Evolutionary conservation across 2,113 vertebrate species (phyloP).

Genomic region (Pholis gunnellus): DNA sequence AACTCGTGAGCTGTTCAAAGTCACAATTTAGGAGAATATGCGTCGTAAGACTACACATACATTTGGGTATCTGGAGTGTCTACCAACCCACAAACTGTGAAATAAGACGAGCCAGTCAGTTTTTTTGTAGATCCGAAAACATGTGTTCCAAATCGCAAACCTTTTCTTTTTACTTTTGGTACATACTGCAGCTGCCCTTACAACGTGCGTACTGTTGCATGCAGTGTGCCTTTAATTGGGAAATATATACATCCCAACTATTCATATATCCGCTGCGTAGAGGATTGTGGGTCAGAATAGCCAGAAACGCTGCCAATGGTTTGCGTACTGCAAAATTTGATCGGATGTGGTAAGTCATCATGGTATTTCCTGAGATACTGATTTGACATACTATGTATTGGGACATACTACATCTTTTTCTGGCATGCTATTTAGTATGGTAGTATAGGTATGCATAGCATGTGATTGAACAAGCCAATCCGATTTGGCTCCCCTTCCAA

Average conservation of each 20-base stretch:
- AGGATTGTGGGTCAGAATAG: neutral
- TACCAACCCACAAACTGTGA: neutral
- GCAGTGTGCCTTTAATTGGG: neutral
- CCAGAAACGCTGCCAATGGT: neutral
- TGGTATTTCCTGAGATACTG: neutral
- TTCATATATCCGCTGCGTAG: no score
- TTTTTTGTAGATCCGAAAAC: neutral
- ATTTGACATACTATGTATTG: neutral
- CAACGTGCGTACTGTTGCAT: neutral
- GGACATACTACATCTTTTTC: neutral
- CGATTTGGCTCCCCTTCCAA: neutral
- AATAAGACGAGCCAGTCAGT: neutral
- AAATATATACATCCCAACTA: neutral
- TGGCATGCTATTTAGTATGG: neutral
- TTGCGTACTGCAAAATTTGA: no score
- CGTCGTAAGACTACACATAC: no score
- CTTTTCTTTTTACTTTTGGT: neutral
- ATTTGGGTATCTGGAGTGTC: neutral
- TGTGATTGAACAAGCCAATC: neutral
- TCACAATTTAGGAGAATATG: neutral
- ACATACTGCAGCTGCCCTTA: neutral
- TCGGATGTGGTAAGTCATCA: neutral
- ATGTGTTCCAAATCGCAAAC: neutral
- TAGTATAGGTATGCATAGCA: neutral
- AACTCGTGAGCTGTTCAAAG: fast-evolving